phyloP scores from a whole-genome alignment of 23 tunicate species.

The Diplosoma virens region DNA sequence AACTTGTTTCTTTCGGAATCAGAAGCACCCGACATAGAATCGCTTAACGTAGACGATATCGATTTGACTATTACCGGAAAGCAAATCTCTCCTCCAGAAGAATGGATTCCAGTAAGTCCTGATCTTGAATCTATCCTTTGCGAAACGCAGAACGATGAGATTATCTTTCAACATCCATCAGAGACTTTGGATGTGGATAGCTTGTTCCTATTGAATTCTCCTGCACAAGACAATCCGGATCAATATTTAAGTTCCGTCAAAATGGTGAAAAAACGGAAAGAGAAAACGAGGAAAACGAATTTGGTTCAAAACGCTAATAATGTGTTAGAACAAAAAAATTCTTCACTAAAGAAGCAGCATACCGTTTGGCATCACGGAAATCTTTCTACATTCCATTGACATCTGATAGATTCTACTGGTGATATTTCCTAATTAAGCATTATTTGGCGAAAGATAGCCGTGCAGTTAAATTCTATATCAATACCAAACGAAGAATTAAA shows the following conservation, averaged over 20 bases:
- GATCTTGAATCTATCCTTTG: slow-evolving; percentile 62
- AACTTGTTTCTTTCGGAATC: neutral
- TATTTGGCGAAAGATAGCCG: no score
- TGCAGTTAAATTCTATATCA: no score
- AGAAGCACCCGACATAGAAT: neutral
- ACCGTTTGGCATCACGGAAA: no score
- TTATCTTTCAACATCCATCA: neutral
- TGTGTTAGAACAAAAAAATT: no score
- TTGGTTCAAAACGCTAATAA: no score
- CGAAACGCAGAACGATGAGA: slow-evolving; percentile 68
- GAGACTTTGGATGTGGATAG: neutral
- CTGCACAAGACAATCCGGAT: neutral
- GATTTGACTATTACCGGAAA: slow-evolving; percentile 79
- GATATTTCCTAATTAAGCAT: no score
- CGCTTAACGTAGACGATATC: slow-evolving; percentile 47
- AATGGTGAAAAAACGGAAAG: neutral
- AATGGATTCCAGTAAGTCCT: slow-evolving; percentile 67
- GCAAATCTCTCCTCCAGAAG: slow-evolving; percentile 66
- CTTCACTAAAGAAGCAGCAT: no score
- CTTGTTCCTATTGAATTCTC: neutral
- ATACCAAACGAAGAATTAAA: no score
- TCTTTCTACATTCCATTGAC: no score
- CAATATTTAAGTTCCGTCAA: slow-evolving; percentile 4
- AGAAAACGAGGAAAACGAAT: slow-evolving; percentile 3
- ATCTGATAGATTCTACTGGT: no score